Evolutionary conservation across 2,113 vertebrate species (phyloP).

Genomic region (Agapornis roseicollis): DNA sequence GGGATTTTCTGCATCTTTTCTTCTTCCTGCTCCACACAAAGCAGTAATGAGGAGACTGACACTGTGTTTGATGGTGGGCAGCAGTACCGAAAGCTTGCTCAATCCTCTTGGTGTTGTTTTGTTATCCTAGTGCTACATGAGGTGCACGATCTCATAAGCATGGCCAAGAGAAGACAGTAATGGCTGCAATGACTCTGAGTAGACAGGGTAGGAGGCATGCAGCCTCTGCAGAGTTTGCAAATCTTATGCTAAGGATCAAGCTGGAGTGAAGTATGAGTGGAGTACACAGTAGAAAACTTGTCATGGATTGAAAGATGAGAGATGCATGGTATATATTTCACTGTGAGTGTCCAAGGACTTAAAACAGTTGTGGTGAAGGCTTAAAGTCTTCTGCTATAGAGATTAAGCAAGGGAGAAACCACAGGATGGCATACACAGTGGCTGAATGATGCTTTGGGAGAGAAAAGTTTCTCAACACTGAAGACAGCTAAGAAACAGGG

Average conservation of each 20-base stretch:
- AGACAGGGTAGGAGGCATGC: slow-evolving; percentile 28
- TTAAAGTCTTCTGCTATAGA: slow-evolving; percentile 34
- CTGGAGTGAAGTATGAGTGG: slow-evolving; percentile 47
- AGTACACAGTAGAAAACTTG: slow-evolving; percentile 43
- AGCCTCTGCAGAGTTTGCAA: background rate
- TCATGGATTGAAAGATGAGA: slow-evolving; percentile 28
- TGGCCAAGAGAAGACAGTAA: slow-evolving; percentile 46
- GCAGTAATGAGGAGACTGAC: slow-evolving; percentile 59
- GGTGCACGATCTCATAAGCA: background rate
- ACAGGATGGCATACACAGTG: background rate
- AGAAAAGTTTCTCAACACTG: slow-evolving; percentile 42
- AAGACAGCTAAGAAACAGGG: slow-evolving; percentile 65
- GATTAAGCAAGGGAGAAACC: slow-evolving; percentile 27
- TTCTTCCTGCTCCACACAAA: slow-evolving; percentile 50
- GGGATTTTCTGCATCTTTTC: slow-evolving; percentile 39
- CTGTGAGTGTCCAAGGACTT: background rate
- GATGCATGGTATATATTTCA: background rate
- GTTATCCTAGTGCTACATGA: slow-evolving; percentile 27
- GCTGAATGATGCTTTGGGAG: slow-evolving; percentile 57
- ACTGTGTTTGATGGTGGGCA: slow-evolving; percentile 39
- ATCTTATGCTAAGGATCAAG: slow-evolving; percentile 30
- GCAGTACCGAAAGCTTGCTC: slow-evolving; percentile 12
- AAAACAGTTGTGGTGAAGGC: background rate
- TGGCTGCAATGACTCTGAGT: slow-evolving; percentile 22
- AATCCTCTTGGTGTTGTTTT: background rate